Percentiles rank a stretch among this genome's conserved stretches.
phyloP scores from a whole-genome alignment of 2,888 invertebrate genomes.

The Mimachlamys varia region DNA sequence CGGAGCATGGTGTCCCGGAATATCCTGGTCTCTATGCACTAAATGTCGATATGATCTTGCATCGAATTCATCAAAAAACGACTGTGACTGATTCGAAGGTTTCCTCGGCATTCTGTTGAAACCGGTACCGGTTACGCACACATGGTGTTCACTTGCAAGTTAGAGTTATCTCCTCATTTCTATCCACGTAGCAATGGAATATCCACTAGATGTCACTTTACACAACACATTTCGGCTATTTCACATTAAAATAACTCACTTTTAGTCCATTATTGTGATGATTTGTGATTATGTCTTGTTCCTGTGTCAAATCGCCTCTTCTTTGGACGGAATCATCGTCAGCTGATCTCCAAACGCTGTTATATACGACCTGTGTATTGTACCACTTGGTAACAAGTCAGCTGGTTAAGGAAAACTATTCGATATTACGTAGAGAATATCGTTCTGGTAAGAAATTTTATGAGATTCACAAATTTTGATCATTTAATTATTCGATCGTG shows the following conservation, averaged over 20 bases:
- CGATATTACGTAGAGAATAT: background rate
- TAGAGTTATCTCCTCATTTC: constrained; percentile 50
- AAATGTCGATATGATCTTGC: constrained; percentile 74
- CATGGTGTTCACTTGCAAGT: background rate
- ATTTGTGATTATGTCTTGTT: background rate
- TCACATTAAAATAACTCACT: constrained; percentile 18
- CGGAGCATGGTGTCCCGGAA: constrained; percentile 39
- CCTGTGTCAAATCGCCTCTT: background rate
- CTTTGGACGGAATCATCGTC: background rate
- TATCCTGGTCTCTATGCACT: constrained; percentile 59
- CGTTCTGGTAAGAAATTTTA: background rate
- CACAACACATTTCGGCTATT: constrained; percentile 32
- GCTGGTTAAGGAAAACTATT: background rate
- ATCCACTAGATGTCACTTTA: constrained; percentile 40
- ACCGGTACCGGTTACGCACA: constrained; percentile 37
- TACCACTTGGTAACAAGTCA: constrained; percentile 1
- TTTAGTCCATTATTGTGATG: background rate
- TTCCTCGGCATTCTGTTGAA: constrained; percentile 62
- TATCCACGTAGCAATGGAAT: constrained; percentile 37
- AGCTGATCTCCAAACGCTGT: background rate
- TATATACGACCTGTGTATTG: background rate
- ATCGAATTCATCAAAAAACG: constrained; percentile 72
- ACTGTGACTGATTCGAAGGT: constrained; percentile 40
- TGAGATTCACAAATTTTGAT: constrained; percentile 11
- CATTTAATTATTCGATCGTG: background rate